Evolutionary conservation across 2,888 invertebrate genomes (phyloP), one percentile per base, ranked within the genome.

Genomic region (Halictus ligatus): DNA sequence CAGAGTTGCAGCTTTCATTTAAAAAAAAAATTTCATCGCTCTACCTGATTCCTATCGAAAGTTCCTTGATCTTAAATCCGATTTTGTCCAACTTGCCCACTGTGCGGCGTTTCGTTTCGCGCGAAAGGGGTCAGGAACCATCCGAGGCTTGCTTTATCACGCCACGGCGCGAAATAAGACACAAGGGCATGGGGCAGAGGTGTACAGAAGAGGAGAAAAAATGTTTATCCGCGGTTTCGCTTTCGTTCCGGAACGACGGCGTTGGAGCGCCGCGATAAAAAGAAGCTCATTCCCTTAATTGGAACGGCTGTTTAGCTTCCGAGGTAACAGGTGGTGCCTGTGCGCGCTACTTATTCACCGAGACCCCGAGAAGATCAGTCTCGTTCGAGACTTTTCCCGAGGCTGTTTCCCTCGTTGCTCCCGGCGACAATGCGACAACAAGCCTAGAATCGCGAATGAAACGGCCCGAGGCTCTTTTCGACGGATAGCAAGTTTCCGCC

Each of bases 271-370:
- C 54, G 69, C 86, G 86, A 89, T 88, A 90, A 91, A 90, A 88
- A 88, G 88, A 85, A 88, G 81, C 87, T 90, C 88, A 77, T 89
- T 89, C 89, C 89, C 85, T 84, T 91, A 91, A 91, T 91, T 90
- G 88, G 89, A 91, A 86, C 86, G 85, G 84, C 86, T 84, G 90
- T 86, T 90, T 91, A 81, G 80, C 89, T 87, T 86, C 40, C 69
- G 87, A 89, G 87, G 89, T 90, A 91, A 91, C 91, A 91, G 91
- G 91, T 91, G 91, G 90, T 86, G 85, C 74, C 83, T 74, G 35
- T 10, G 12, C 29, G 12, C 29, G 77, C 81, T 83, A 89, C 86
- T 89, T 89, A 89, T 86, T 84, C 89, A 74, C 81, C 75, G 78
- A 48, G 48, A 15, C 58, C 77, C 40, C 64, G 13, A 71, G 79